Base-by-base conservation (phyloP, 2,113 vertebrate species). In the Nibea albiflora region DNA sequence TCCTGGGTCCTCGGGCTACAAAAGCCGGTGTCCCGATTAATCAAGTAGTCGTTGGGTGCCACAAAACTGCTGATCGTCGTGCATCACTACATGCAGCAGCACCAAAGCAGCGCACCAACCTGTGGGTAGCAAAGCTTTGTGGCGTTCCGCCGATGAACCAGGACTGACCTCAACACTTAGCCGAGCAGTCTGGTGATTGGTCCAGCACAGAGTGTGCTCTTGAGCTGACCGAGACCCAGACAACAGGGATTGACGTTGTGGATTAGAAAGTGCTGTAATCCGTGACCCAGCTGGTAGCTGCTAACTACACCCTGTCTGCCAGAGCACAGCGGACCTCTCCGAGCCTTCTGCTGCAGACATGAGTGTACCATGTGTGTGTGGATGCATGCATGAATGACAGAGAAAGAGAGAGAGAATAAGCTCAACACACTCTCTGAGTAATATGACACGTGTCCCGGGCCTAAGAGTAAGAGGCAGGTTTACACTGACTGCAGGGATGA, bases 361-460 rank as follows among this genome's bases (percentile, higher is more conserved):
- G 16, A 28, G 22, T 26, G 22, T 15, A 57, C 22, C 7, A n/a
- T 47, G 39, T 66, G 19, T 68, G 22, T 15, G 22, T 31, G 20
- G 35, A 39, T 42, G 39, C 42, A 26, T 24, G 52, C 12, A 24
- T 70, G 53, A 74, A 31, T 68, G 50, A 66, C 7, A 61, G 28
- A 35, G 58, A 31, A 20, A 54, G 17, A 11, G 64, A 44, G 64
- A 31, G 7, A 54, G 56, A 19, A 16, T 14, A 35, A 61, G 47
- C 12, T 28, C 3, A 8, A 54, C 7, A 53, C 61, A 60, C 53
- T 52, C 20, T 80, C 87, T 78, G 42, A 76, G 89, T 91, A 91
- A 93, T 81, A 73, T 22, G 80, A 92, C 73, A 90, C 75, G 67
- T 88, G 81, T 84, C 73, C 68, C 12, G 60, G 24, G 74, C 52